These are phyloP conservation scores for Triops longicaudatus DNA, from an alignment of 1,140 invertebrate genomes.

Conservation along the genomic window DNA sequence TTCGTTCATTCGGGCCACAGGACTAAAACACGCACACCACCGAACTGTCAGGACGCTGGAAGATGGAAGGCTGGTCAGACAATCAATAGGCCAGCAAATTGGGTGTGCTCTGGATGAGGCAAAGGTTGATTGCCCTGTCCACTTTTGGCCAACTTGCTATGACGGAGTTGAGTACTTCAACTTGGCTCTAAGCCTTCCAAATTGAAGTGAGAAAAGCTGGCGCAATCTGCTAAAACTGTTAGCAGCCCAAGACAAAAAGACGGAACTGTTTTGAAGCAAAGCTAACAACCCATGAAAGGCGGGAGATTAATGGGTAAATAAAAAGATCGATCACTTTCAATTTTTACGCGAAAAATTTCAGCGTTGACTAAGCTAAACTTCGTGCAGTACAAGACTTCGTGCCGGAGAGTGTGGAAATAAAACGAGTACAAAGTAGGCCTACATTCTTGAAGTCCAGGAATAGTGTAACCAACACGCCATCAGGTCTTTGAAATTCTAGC, in stretches of 20 bases:
- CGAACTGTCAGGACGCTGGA: background rate
- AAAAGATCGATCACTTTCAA: too few species aligned
- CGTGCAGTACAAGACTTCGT: too few species aligned
- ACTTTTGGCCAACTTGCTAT: conserved; percentile 25
- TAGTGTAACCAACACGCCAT: conserved; percentile 83
- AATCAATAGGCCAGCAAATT: conserved; percentile 15
- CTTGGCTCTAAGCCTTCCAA: background rate
- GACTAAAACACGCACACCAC: conserved; percentile 2
- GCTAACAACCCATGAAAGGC: background rate
- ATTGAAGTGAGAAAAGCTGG: conserved; percentile 6
- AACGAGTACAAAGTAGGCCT: conserved; percentile 41
- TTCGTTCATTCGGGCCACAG: background rate
- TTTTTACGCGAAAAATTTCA: too few species aligned
- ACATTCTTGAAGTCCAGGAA: conserved; percentile 90
- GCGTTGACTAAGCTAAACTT: too few species aligned
- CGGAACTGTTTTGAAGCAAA: background rate
- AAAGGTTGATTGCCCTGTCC: conserved; percentile 13
- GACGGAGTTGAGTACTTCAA: conserved; percentile 3
- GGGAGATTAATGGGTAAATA: too few species aligned
- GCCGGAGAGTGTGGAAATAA: conserved; percentile 17
- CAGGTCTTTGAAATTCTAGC: conserved; percentile 77
- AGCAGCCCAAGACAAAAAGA: background rate
- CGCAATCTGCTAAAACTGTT: background rate
- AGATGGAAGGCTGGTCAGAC: conserved; percentile 1
- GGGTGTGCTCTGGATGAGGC: conserved; percentile 9